phyloP scores from a whole-genome alignment of 2,113 vertebrate genomes.

The Diadophis punctatus region DNA sequence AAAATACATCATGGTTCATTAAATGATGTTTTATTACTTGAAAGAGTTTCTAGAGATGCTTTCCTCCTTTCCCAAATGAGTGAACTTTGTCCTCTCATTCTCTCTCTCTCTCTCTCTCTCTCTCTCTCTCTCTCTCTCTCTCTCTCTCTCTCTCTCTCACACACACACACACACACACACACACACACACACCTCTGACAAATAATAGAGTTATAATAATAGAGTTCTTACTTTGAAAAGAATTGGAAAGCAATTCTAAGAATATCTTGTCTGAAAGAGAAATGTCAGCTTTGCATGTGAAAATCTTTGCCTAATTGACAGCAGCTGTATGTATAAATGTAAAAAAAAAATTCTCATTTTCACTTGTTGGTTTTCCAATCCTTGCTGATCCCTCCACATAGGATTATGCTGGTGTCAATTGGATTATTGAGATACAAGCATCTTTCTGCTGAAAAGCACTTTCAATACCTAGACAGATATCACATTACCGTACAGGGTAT shows the following conservation, averaged over 20 bases:
- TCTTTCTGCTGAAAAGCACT: neutral
- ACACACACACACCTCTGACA: neutral
- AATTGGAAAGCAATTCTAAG: neutral
- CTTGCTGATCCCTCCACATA: neutral
- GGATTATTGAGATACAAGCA: neutral
- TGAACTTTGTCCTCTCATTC: neutral
- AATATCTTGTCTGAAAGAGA: neutral
- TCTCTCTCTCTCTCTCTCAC: neutral
- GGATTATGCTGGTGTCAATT: neutral
- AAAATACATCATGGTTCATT: neutral
- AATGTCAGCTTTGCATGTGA: neutral
- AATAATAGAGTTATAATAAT: neutral
- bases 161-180: neutral
- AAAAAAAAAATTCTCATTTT: neutral
- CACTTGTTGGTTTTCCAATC: neutral
- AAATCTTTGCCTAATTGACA: neutral
- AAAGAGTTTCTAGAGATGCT: conserved; percentile 2
- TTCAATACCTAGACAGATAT: neutral
- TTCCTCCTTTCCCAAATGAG: neutral
- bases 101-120: too few species aligned
- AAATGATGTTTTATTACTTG: conserved; percentile 27
- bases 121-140: too few species aligned
- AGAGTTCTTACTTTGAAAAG: neutral
- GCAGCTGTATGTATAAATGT: neutral
- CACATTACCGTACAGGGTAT: neutral